These are phyloP conservation scores for Falco novaeseelandiae DNA, from an alignment of 2,797 vertebrate species.

Conservation along the genomic window DNA sequence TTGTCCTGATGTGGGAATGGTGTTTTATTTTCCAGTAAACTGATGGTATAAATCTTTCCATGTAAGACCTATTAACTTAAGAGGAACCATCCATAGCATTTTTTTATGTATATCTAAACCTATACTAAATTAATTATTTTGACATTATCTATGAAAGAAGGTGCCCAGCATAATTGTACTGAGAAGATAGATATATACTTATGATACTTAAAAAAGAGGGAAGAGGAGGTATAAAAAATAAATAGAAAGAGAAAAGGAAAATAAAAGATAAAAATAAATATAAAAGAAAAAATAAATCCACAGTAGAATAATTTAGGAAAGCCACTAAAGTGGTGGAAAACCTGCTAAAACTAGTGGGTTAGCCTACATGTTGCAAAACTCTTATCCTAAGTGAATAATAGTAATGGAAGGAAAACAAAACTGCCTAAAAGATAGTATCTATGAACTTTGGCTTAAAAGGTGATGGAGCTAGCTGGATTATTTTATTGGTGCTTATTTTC, in stretches of 20 bases:
- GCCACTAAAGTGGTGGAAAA: not conserved
- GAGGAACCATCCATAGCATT: not conserved
- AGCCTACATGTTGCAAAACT: not conserved
- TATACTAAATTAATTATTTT: not conserved
- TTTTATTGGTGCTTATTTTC: not conserved
- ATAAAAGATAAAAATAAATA: fast-evolving
- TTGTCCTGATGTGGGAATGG: not conserved
- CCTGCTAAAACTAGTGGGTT: not conserved
- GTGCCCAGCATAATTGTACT: not conserved
- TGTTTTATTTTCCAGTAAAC: not conserved
- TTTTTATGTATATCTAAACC: not conserved
- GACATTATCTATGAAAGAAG: not conserved
- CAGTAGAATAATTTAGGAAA: not conserved
- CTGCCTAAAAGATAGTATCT: not conserved
- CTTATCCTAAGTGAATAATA: not conserved
- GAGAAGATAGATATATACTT: not conserved
- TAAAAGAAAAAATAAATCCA: not conserved
- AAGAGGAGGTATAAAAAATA: not conserved
- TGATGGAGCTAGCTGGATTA: not conserved
- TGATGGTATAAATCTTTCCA: not conserved
- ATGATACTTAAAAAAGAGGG: not conserved
- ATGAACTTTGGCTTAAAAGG: not conserved
- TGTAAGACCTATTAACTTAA: not conserved
- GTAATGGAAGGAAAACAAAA: not conserved
- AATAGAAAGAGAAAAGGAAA: no score